phyloP scores from a whole-genome alignment of 2,888 invertebrate genomes.

The Scelioninae gen. 1 region DNA sequence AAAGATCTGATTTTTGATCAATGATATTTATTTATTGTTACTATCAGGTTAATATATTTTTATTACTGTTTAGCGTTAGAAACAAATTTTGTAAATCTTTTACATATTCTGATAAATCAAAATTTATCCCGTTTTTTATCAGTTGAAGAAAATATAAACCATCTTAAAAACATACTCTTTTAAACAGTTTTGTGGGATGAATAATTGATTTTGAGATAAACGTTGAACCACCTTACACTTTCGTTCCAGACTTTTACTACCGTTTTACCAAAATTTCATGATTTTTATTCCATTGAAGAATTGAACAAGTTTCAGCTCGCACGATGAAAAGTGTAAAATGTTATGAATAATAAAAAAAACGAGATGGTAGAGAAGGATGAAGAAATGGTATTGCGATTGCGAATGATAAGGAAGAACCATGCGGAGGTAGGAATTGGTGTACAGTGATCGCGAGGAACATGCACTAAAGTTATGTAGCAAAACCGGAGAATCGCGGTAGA shows the following conservation, averaged over 20 bases:
- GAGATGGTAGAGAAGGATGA: neutral
- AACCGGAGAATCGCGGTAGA: constrained; percentile 72
- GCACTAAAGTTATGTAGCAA: constrained; percentile 63
- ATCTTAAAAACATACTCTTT: neutral
- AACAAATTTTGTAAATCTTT: neutral
- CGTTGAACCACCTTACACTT: constrained; percentile 40
- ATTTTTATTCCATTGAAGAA: constrained; percentile 70
- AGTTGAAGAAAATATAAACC: neutral
- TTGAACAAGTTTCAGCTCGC: constrained; percentile 84
- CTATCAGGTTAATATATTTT: neutral
- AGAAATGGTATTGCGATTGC: constrained; percentile 10
- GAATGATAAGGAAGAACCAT: constrained; percentile 50
- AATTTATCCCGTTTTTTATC: constrained; percentile 19
- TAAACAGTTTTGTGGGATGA: neutral
- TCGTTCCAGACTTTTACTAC: constrained; percentile 7
- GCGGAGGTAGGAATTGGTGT: constrained; percentile 47
- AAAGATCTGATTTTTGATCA: neutral
- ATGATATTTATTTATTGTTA: neutral
- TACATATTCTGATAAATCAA: neutral
- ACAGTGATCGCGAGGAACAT: constrained; percentile 58
- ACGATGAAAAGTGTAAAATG: constrained; percentile 71
- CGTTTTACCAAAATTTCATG: constrained; percentile 34
- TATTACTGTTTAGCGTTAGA: neutral
- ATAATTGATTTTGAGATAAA: neutral
- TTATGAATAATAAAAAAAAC: constrained; percentile 52